Percentiles rank a stretch among this genome's conserved stretches.
Conservation (phyloP, 2,888 invertebrate genomes). For the Dryobota labecula region DNA sequence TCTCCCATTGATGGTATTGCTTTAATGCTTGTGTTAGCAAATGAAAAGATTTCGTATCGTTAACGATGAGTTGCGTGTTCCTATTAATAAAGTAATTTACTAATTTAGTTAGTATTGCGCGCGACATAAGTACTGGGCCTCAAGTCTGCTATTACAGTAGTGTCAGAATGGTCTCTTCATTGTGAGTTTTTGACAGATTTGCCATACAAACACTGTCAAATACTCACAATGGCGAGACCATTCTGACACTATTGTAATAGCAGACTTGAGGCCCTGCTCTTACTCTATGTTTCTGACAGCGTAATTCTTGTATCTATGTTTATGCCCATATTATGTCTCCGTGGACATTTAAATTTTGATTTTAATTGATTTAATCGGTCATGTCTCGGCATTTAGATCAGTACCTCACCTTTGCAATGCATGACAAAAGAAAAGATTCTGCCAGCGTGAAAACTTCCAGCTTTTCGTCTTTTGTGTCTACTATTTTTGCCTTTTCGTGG, state of each 20-base stretch:
- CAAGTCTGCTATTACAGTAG: no score
- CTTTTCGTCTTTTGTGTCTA: neutral
- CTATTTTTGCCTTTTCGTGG: neutral
- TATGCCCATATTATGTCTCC: neutral
- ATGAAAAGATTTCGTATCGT: conserved; percentile 20
- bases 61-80: conserved; percentile 30
- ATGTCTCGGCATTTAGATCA: neutral
- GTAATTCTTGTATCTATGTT: neutral
- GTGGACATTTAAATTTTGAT: neutral
- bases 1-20: conserved; percentile 28
- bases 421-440: neutral
- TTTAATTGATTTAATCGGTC: neutral
- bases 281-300: neutral
- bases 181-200: no score
- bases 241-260: no score
- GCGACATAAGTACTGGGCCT: neutral
- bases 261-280: no score
- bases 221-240: no score
- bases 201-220: no score
- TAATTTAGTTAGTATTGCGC: conserved; percentile 18
- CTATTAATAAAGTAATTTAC: conserved; percentile 48
- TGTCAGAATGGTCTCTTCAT: no score
- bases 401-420: neutral
- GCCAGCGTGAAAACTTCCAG: neutral
- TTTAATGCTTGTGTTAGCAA: neutral